These are phyloP conservation scores for Cephalopholis sonnerati DNA, from an alignment of 2,113 vertebrate genomes.

Conservation along the genomic window DNA sequence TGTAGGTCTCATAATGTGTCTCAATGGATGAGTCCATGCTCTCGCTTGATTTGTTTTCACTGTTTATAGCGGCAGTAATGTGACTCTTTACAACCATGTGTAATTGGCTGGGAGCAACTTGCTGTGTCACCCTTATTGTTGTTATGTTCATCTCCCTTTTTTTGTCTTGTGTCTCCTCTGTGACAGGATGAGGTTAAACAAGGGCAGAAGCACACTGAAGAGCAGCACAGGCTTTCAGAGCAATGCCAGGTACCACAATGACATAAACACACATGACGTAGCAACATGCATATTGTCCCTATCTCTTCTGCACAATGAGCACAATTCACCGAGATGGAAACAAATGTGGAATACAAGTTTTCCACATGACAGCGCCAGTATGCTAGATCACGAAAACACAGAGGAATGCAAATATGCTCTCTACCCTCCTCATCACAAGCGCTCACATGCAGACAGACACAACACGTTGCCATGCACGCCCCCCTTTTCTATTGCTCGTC, in stretches of 20 bases:
- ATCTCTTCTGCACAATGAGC: not conserved
- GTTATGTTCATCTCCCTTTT: slow-evolving; percentile 1
- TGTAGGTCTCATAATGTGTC: slow-evolving; percentile 41
- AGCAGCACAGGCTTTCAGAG: slow-evolving; percentile 60
- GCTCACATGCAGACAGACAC: slow-evolving; percentile 36
- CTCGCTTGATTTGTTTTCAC: slow-evolving; percentile 18
- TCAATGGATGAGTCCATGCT: not conserved
- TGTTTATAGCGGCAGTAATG: slow-evolving; percentile 42
- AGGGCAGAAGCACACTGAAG: slow-evolving; percentile 54
- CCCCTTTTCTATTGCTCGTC: slow-evolving; percentile 24
- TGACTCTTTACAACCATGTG: slow-evolving; percentile 36
- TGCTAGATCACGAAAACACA: slow-evolving; percentile 3
- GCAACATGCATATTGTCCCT: not conserved
- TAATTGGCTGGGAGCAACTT: slow-evolving; percentile 42
- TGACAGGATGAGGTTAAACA: slow-evolving; percentile 71
- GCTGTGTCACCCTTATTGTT: slow-evolving; percentile 42
- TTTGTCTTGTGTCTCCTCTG: slow-evolving; percentile 18
- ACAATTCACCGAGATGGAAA: not conserved
- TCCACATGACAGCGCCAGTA: not conserved
- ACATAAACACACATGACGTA: not conserved
- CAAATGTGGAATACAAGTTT: not conserved
- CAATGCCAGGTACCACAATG: slow-evolving; percentile 69
- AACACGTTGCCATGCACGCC: slow-evolving; percentile 35
- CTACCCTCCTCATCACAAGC: slow-evolving; percentile 8
- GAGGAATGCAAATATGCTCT: slow-evolving; percentile 33